Conservation (phyloP, 2,888 invertebrate species). For the Ceriagrion tenellum region DNA sequence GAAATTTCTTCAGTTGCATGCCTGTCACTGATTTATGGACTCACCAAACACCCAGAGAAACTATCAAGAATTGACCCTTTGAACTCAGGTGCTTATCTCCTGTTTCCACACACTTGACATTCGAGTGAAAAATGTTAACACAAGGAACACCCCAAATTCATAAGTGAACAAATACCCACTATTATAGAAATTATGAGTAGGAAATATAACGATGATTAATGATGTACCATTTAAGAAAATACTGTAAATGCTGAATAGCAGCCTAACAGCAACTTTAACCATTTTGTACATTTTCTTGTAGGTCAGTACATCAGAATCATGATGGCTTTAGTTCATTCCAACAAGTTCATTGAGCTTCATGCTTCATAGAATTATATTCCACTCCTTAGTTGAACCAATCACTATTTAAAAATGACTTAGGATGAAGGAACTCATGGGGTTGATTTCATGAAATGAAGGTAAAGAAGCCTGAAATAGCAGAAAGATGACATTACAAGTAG, state of each 20-base stretch:
- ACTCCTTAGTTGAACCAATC: neutral
- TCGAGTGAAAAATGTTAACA: too few relatives aligned
- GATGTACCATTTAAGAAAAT: neutral
- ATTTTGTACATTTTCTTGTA: neutral
- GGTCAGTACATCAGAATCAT: neutral
- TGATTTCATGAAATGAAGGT: neutral
- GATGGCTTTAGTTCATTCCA: neutral
- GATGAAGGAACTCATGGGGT: neutral
- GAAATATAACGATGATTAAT: neutral
- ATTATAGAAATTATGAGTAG: neutral
- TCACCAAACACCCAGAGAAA: neutral
- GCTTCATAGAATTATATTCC: neutral
- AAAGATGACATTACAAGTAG: neutral
- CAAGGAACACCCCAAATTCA: neutral
- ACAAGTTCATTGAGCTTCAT: neutral
- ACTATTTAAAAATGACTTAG: conserved; percentile 15
- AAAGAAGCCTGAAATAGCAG: neutral
- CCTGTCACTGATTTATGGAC: neutral
- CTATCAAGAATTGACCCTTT: too few relatives aligned
- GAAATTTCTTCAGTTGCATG: neutral
- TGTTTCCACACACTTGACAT: too few relatives aligned
- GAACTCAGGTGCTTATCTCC: too few relatives aligned
- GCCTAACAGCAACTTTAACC: neutral
- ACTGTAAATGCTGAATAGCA: neutral
- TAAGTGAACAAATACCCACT: neutral